phyloP scores from a whole-genome alignment of 2,888 invertebrate species.

The Ochropacha duplaris region DNA sequence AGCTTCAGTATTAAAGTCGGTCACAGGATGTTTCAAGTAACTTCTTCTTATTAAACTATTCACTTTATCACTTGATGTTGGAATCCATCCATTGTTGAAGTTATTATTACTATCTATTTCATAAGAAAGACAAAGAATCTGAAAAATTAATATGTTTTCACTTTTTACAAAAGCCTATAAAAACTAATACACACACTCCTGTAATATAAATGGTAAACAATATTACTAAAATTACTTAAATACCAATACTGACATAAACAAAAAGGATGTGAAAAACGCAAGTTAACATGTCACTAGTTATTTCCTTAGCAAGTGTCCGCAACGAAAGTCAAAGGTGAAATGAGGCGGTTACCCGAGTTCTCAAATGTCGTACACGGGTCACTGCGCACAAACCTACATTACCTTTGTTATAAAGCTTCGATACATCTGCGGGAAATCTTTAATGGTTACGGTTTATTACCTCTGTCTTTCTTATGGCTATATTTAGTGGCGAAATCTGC shows the following conservation, averaged over 20 bases:
- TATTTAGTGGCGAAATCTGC: not conserved
- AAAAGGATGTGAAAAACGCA: not conserved
- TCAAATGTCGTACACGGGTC: slow-evolving; percentile 10
- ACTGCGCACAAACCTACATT: slow-evolving; percentile 6
- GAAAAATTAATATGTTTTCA: not conserved
- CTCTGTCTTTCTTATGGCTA: not conserved
- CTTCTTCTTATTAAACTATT: slow-evolving; percentile 20
- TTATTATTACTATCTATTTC: slow-evolving; percentile 16
- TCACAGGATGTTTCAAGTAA: not conserved
- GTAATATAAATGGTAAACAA: too few relatives aligned
- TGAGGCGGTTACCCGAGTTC: not conserved
- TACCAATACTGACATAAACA: not conserved
- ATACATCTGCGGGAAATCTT: slow-evolving; percentile 6
- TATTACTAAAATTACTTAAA: too few relatives aligned
- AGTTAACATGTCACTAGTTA: not conserved
- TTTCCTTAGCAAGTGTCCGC: not conserved
- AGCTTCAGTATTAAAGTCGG: not conserved
- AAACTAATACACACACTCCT: too few relatives aligned
- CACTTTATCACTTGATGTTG: slow-evolving; percentile 28
- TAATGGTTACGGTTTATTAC: not conserved
- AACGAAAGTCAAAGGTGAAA: slow-evolving; percentile 4
- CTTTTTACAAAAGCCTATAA: too few relatives aligned
- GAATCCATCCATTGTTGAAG: slow-evolving; percentile 34
- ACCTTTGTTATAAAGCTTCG: slow-evolving; percentile 9
- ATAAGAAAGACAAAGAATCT: slow-evolving; percentile 21